Evolutionary conservation across 2,113 vertebrate species (phyloP).

Genomic region (Scomber scombrus): DNA sequence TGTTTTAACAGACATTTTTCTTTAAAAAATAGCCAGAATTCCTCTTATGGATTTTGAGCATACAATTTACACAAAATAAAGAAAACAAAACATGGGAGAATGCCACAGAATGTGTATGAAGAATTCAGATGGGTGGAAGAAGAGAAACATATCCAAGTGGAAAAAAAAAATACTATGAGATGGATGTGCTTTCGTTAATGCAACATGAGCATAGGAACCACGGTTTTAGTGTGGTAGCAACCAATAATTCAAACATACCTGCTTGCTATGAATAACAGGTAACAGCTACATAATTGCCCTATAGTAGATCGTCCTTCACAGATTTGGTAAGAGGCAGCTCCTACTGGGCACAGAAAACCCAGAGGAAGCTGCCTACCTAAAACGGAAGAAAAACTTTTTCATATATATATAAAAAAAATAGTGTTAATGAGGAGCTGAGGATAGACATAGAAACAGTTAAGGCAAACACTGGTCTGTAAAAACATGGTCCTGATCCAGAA

Average conservation of each 20-base stretch:
- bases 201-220: slow-evolving; percentile 77
- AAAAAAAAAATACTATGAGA: slow-evolving; percentile 77
- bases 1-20: slow-evolving; percentile 94
- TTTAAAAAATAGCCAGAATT: slow-evolving; percentile 98
- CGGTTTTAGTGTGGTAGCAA: slow-evolving; percentile 76
- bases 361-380: slow-evolving; percentile 67
- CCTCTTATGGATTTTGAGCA: slow-evolving; percentile 95
- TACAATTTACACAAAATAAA: slow-evolving; percentile 91
- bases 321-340: slow-evolving; percentile 80
- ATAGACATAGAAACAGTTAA: slow-evolving; percentile 84
- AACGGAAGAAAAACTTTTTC: slow-evolving; percentile 73
- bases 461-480: slow-evolving; percentile 82
- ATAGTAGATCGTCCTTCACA: slow-evolving; percentile 86
- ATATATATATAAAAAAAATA: slow-evolving; percentile 64
- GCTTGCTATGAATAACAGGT: slow-evolving; percentile 83
- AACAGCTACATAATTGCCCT: slow-evolving; percentile 86
- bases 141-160: slow-evolving; percentile 80
- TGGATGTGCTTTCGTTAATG: slow-evolving; percentile 80
- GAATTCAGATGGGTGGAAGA: slow-evolving; percentile 65
- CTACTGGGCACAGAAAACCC: slow-evolving; percentile 53
- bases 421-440: slow-evolving; percentile 86
- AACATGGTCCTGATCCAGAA: slow-evolving; percentile 80
- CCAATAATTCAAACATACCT: slow-evolving; percentile 79
- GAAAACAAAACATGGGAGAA: slow-evolving; percentile 74
- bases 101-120: slow-evolving; percentile 87